Evolutionary conservation across 2,113 vertebrate species (phyloP).

Genomic region (Holacanthus passer): DNA sequence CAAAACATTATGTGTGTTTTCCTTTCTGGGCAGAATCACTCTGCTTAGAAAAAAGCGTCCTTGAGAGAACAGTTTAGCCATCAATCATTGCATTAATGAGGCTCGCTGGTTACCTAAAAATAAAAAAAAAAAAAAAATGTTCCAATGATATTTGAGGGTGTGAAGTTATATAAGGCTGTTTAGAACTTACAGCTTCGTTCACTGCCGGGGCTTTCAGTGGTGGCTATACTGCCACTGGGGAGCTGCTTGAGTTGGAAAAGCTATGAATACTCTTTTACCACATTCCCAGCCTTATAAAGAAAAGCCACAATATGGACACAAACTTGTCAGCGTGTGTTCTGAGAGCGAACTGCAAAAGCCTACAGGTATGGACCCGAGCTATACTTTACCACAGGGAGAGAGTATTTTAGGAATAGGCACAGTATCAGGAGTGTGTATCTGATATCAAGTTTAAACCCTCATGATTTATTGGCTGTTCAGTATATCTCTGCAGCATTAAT

Average conservation of each 20-base stretch:
- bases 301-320: slow-evolving; percentile 67
- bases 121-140: slow-evolving; percentile 49
- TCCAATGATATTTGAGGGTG: slow-evolving; percentile 66
- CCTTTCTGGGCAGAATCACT: slow-evolving; percentile 10
- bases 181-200: slow-evolving; percentile 70
- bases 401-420: slow-evolving; percentile 20
- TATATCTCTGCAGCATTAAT: slow-evolving; percentile 21
- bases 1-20: slow-evolving; percentile 37
- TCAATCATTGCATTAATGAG: slow-evolving; percentile 68
- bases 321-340: slow-evolving; percentile 36
- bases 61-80: slow-evolving; percentile 47
- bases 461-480: slow-evolving; percentile 17
- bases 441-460: not conserved
- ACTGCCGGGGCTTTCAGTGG: slow-evolving; percentile 60
- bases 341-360: slow-evolving; percentile 15
- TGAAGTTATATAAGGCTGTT: slow-evolving; percentile 75
- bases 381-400: slow-evolving; percentile 3
- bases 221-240: slow-evolving; percentile 64
- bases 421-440: not conserved
- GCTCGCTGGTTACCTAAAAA: slow-evolving; percentile 47
- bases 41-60: slow-evolving; percentile 22
- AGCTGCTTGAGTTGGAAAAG: slow-evolving; percentile 67
- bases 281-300: slow-evolving; percentile 66
- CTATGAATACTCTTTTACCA: slow-evolving; percentile 74
- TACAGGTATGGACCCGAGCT: slow-evolving; percentile 29